These are phyloP conservation scores for Glossosoma conforme DNA, from an alignment of 1,140 invertebrate genomes.

Conservation along the genomic window DNA sequence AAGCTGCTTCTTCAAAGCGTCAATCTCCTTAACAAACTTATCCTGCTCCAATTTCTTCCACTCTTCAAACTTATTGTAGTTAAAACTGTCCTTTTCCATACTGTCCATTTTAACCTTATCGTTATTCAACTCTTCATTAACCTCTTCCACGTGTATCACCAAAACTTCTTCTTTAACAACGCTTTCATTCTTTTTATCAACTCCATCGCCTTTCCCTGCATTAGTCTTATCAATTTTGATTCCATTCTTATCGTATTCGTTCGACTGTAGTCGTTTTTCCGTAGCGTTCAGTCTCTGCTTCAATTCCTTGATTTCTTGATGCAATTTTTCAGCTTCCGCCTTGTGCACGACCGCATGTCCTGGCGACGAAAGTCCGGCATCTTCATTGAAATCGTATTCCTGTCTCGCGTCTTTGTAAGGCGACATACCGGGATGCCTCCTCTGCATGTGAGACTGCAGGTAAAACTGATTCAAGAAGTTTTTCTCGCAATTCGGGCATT, in stretches of 20 bases:
- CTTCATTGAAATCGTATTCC: constrained; percentile 20
- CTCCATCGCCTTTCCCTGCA: constrained; percentile 5
- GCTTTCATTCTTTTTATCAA: constrained; percentile 30
- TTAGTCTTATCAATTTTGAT: constrained; percentile 12
- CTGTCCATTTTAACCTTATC: constrained; percentile 32
- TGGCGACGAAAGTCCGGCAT: constrained; percentile 29
- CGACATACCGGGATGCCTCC: constrained; percentile 41
- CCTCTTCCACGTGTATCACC: too few species aligned
- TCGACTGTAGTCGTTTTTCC: constrained; percentile 41
- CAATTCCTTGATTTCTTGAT: constrained; percentile 54
- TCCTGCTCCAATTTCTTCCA: constrained; percentile 45
- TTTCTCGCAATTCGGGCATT: constrained; percentile 53
- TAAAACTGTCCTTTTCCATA: constrained; percentile 21
- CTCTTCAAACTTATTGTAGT: constrained; percentile 41
- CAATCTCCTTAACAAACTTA: constrained; percentile 46
- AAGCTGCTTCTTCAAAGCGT: constrained; percentile 37
- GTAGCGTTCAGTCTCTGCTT: constrained; percentile 54
- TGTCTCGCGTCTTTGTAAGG: constrained; percentile 1
- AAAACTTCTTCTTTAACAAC: too few species aligned
- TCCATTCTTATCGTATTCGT: neutral
- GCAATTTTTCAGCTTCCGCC: constrained; percentile 51
- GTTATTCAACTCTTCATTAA: constrained; percentile 36
- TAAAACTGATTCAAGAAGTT: constrained; percentile 54
- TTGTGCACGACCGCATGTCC: constrained; percentile 32
- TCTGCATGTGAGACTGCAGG: constrained; percentile 50